Conservation (phyloP, 2,888 invertebrate species). For the Lithophane ornitopus region DNA sequence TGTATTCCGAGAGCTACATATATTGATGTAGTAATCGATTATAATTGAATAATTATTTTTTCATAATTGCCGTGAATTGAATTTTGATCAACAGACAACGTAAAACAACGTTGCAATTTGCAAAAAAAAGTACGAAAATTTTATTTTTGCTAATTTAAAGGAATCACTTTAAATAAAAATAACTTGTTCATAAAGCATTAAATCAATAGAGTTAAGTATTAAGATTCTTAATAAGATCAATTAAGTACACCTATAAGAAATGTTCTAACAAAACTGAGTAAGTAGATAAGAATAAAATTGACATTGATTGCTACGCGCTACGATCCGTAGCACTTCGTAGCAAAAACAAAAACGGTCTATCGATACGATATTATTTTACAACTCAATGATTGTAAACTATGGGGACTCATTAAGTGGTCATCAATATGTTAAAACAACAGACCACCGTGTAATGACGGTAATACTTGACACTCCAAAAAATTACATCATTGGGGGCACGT, state of each 20-base stretch:
- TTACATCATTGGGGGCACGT: constrained; percentile 84
- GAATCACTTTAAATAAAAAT: too few relatives aligned
- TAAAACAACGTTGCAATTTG: too few relatives aligned
- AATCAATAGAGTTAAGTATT: background rate
- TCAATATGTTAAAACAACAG: constrained; percentile 80
- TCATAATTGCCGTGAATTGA: too few relatives aligned
- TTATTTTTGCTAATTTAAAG: too few relatives aligned
- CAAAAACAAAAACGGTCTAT: constrained; percentile 5
- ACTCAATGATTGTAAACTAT: constrained; percentile 26
- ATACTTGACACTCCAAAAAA: constrained; percentile 72
- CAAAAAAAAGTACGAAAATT: too few relatives aligned
- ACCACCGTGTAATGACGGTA: constrained; percentile 76
- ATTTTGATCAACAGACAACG: too few relatives aligned
- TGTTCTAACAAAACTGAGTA: background rate
- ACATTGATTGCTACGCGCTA: constrained; percentile 35
- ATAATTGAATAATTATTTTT: too few relatives aligned
- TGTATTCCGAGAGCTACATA: too few relatives aligned
- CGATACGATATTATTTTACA: constrained; percentile 1
- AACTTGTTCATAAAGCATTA: background rate
- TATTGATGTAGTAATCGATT: too few relatives aligned
- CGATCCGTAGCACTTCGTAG: constrained; percentile 46
- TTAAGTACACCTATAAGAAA: background rate
- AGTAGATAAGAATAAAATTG: too few relatives aligned
- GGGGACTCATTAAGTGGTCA: constrained; percentile 81
- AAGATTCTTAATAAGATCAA: too few relatives aligned